Evolutionary conservation across 2,888 invertebrate species (phyloP).

Genomic region (Drosophila mettleri): DNA sequence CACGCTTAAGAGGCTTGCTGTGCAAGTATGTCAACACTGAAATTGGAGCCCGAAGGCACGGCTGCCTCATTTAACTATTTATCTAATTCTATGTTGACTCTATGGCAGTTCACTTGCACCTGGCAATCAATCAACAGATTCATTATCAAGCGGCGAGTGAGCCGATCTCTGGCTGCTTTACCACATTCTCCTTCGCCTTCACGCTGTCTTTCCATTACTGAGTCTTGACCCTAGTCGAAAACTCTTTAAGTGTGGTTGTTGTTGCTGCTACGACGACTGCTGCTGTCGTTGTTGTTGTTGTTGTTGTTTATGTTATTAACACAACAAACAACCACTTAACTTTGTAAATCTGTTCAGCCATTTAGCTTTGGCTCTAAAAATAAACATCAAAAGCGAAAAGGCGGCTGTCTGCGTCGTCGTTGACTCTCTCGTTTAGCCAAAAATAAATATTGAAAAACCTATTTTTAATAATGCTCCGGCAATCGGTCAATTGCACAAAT

Average conservation of each 20-base stretch:
- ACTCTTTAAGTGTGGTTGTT: constrained; percentile 18
- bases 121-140: constrained; percentile 54
- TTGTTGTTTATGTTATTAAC: constrained; percentile 67
- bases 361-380: constrained; percentile 65
- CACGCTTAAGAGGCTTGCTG: constrained; percentile 14
- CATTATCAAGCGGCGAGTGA: constrained; percentile 47
- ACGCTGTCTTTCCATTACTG: constrained; percentile 11
- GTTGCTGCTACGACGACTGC: constrained; percentile 17
- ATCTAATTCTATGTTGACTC: constrained; percentile 35
- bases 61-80: constrained; percentile 36
- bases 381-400: constrained; percentile 68
- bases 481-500: constrained; percentile 67
- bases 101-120: constrained; percentile 58
- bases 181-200: not conserved
- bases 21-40: constrained; percentile 18
- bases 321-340: constrained; percentile 77
- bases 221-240: constrained; percentile 29
- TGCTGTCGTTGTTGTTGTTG: constrained; percentile 22
- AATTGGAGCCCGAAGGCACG: constrained; percentile 15
- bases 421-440: constrained; percentile 48
- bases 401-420: constrained; percentile 23
- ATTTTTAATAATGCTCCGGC: constrained; percentile 54
- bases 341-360: constrained; percentile 64
- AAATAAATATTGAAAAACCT: constrained; percentile 76
- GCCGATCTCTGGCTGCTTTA: constrained; percentile 15